These are phyloP conservation scores for Boloria selene DNA, from an alignment of 2,888 invertebrate species.

Conservation along the genomic window DNA sequence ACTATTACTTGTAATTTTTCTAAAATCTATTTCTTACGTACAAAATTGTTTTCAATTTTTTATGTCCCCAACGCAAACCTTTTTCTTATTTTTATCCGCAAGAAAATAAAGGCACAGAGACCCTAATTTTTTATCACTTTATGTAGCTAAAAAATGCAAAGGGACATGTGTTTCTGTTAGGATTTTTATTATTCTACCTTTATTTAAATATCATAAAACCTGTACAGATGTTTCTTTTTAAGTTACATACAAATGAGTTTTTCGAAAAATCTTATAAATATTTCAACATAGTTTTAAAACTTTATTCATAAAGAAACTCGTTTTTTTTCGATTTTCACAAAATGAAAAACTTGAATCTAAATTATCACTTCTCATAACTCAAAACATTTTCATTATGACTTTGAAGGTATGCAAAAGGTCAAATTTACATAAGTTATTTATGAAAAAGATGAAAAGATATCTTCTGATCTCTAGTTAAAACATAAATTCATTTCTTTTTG, in stretches of 20 bases:
- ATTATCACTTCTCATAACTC: constrained; percentile 6
- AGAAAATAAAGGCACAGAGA: constrained; percentile 4
- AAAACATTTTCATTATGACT: constrained; percentile 12
- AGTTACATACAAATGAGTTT: no score
- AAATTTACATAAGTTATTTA: constrained; percentile 18
- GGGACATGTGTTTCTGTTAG: not conserved
- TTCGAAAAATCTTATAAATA: no score
- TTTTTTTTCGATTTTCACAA: constrained; percentile 5
- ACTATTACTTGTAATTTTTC: no score
- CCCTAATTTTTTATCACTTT: constrained; percentile 16
- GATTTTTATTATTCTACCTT: not conserved
- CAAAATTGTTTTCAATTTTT: no score
- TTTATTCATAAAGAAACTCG: not conserved
- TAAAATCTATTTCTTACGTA: no score
- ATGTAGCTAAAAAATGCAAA: not conserved
- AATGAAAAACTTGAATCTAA: constrained; percentile 5
- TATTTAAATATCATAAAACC: not conserved
- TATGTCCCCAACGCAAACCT: no score
- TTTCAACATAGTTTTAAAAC: not conserved
- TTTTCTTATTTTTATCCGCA: not conserved
- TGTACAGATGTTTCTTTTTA: no score
- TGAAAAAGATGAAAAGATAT: constrained; percentile 6
- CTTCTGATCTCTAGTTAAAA: not conserved
- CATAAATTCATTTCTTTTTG: not conserved
- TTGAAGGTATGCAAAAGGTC: not conserved